Evolutionary conservation across 2,113 vertebrate species (phyloP).

Genomic region (Salvator merianae): DNA sequence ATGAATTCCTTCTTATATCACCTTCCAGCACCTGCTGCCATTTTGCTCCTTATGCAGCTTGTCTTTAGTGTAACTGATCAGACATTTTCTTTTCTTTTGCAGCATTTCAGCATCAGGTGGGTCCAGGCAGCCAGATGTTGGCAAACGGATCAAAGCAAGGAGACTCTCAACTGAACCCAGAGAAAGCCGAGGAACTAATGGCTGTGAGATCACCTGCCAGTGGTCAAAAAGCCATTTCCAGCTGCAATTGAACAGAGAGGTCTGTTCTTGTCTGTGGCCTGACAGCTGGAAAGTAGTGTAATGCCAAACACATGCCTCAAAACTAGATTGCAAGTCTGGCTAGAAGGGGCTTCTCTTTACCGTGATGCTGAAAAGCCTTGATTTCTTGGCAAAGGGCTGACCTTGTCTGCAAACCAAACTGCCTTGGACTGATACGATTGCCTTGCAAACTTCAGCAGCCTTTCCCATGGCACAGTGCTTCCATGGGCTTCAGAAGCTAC

Average conservation of each 20-base stretch:
- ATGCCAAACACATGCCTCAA: background rate
- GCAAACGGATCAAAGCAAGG: constrained; percentile 21
- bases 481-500: background rate
- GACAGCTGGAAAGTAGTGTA: background rate
- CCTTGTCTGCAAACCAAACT: background rate
- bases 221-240: constrained; percentile 28
- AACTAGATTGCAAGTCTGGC: background rate
- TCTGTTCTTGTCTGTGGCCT: background rate
- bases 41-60: background rate
- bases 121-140: constrained; percentile 5
- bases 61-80: background rate
- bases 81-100: background rate
- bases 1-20: background rate
- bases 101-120: constrained; percentile 17
- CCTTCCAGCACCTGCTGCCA: background rate
- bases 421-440: background rate
- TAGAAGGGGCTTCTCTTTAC: constrained; percentile 3
- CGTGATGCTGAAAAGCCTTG: background rate
- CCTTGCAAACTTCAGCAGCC: background rate
- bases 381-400: background rate
- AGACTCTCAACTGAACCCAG: background rate
- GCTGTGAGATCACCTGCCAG: constrained; percentile 3
- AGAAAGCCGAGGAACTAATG: constrained; percentile 9
- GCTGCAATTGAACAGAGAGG: constrained; percentile 12
- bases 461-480: background rate